These are phyloP conservation scores for Anticlea derivata DNA, from an alignment of 2,888 invertebrate genomes.

Conservation along the genomic window DNA sequence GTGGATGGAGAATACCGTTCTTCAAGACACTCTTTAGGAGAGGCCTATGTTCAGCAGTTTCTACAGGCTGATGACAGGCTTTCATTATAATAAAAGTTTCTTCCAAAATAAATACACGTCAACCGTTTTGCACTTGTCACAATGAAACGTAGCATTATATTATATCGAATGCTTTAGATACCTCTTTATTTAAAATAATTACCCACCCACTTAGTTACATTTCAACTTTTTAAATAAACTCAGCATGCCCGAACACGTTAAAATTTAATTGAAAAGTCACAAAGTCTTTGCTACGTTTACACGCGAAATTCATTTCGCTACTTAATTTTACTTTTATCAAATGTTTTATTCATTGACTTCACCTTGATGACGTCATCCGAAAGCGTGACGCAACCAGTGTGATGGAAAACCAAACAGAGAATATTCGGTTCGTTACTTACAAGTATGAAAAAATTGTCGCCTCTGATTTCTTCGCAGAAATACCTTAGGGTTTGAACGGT, in stretches of 20 bases:
- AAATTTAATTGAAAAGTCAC: conserved; percentile 14
- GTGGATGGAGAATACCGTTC: no score
- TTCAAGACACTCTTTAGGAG: no score
- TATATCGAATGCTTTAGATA: no score
- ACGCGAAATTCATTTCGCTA: conserved; percentile 23
- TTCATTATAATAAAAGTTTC: no score
- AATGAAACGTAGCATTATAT: no score
- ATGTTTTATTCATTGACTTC: conserved; percentile 27
- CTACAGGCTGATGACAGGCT: no score
- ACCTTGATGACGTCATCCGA: conserved; percentile 18
- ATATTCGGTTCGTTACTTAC: conserved; percentile 49
- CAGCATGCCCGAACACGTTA: background rate
- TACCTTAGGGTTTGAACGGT: background rate
- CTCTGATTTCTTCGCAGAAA: conserved; percentile 4
- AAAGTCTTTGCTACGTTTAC: conserved; percentile 13
- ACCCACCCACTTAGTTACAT: background rate
- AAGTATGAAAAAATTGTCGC: conserved; percentile 33
- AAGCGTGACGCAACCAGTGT: conserved; percentile 36
- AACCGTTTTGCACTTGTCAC: no score
- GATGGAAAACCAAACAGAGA: conserved; percentile 47
- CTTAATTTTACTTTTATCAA: conserved; percentile 28
- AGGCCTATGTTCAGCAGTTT: no score
- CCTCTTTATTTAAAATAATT: background rate
- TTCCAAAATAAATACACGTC: no score
- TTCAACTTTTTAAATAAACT: background rate